Conservation (phyloP, 2,113 vertebrate species). For the Phocoena sinus region DNA sequence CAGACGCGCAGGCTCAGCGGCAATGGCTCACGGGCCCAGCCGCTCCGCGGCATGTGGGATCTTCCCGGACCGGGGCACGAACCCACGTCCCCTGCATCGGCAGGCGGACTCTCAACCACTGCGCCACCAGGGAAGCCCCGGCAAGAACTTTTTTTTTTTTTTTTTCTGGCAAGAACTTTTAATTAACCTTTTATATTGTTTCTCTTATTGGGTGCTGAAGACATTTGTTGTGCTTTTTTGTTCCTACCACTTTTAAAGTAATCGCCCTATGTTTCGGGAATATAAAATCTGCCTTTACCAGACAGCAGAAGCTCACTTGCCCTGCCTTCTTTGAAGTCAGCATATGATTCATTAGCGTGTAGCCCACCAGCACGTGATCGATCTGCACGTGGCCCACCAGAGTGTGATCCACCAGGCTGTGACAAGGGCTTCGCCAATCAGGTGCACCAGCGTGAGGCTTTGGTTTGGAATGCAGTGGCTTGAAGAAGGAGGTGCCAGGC, state of each 20-base stretch:
- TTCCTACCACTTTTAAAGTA: not conserved
- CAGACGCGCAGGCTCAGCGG: rapidly evolving
- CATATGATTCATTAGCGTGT: not conserved
- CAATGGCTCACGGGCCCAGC: too few species aligned
- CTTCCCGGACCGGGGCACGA: too few species aligned
- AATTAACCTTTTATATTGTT: not conserved
- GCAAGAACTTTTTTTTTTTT: not conserved
- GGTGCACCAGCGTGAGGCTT: not conserved
- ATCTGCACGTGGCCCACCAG: not conserved
- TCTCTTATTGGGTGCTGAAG: not conserved
- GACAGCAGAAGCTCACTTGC: not conserved
- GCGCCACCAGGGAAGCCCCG: too few species aligned
- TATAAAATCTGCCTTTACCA: not conserved
- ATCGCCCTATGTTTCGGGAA: not conserved
- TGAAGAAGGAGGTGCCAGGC: not conserved
- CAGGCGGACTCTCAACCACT: too few species aligned
- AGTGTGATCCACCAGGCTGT: not conserved
- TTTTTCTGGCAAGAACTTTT: not conserved
- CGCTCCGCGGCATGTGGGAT: too few species aligned
- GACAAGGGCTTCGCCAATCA: not conserved
- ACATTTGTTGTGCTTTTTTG: not conserved
- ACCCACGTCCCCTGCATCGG: too few species aligned
- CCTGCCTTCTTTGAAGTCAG: not conserved
- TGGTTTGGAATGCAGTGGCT: not conserved
- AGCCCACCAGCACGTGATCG: not conserved